Percentiles rank a stretch among this genome's conserved stretches.
Conservation (phyloP, 2,888 invertebrate genomes). For the Volucella zonaria region DNA sequence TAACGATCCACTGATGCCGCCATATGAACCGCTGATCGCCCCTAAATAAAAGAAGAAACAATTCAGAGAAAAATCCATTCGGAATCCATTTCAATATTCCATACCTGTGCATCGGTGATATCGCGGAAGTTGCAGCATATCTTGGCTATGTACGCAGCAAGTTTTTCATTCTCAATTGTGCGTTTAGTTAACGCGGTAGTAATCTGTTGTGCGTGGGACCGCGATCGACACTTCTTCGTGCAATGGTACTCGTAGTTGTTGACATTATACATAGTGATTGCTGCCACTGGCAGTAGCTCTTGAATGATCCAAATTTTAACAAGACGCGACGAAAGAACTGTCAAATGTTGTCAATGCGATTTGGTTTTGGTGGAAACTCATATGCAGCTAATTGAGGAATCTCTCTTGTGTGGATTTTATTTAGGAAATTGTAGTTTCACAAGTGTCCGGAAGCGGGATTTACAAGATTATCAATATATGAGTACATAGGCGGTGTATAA, state of each 20-base stretch:
- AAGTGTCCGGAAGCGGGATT: slow-evolving; percentile 37
- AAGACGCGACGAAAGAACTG: not conserved
- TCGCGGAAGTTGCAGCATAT: slow-evolving; percentile 86
- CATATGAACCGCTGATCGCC: slow-evolving; percentile 91
- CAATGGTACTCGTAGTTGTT: slow-evolving; percentile 83
- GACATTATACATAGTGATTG: slow-evolving; percentile 54
- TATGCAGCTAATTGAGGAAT: not conserved
- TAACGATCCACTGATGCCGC: slow-evolving; percentile 89
- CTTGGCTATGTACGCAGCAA: slow-evolving; percentile 85
- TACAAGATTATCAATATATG: slow-evolving; percentile 30
- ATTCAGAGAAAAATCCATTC: not conserved
- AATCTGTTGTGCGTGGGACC: slow-evolving; percentile 83
- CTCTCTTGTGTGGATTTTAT: not conserved
- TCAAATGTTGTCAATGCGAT: not conserved
- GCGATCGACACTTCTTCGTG: slow-evolving; percentile 84
- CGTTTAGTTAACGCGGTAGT: slow-evolving; percentile 87
- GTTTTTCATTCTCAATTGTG: slow-evolving; percentile 84
- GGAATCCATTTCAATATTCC: slow-evolving; percentile 70
- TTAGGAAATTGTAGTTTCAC: slow-evolving; percentile 37
- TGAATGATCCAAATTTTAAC: slow-evolving; percentile 28
- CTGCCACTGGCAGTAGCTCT: slow-evolving; percentile 15
- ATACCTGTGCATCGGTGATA: slow-evolving; percentile 85
- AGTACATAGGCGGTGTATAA: slow-evolving; percentile 21
- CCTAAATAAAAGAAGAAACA: slow-evolving; percentile 81
- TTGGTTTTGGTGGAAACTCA: not conserved